phyloP scores from a whole-genome alignment of 2,113 vertebrate genomes.

The Notothenia rossii region DNA sequence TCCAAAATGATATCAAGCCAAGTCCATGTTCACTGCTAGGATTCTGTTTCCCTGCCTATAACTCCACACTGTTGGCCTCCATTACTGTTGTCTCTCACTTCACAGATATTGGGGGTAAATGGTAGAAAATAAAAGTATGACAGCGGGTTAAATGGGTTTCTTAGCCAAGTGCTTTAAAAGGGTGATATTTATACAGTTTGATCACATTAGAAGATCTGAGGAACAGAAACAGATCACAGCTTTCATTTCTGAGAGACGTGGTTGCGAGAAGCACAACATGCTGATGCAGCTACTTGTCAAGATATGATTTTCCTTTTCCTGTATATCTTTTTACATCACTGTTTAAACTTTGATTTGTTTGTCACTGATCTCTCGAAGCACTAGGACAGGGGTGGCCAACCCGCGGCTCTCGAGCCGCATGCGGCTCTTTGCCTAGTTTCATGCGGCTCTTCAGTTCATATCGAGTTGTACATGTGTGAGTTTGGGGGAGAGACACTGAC shows the following conservation, averaged over 20 bases:
- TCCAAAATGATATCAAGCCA: conserved; percentile 37
- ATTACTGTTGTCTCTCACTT: background rate
- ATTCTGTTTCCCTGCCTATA: background rate
- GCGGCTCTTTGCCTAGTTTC: too few species aligned
- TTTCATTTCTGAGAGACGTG: background rate
- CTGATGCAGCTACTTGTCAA: conserved; percentile 1
- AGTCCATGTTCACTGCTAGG: conserved; percentile 4
- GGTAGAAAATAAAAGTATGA: conserved; percentile 5
- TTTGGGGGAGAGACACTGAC: too few species aligned
- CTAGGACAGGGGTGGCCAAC: background rate
- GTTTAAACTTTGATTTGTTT: background rate
- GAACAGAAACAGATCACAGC: background rate
- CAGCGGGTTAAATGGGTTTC: conserved; percentile 13
- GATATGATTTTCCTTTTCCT: background rate
- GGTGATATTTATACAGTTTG: conserved; percentile 23
- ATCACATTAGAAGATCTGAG: conserved; percentile 11
- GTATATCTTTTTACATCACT: background rate
- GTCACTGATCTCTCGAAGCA: background rate
- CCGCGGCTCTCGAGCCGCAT: too few species aligned
- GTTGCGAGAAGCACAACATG: conserved; percentile 13
- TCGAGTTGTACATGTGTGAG: too few species aligned
- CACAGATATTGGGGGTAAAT: background rate
- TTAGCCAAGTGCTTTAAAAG: conserved; percentile 5
- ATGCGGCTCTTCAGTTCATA: too few species aligned
- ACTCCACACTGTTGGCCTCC: background rate